Conservation (phyloP, 2,797 vertebrate species). For the Calcarius lapponicus region DNA sequence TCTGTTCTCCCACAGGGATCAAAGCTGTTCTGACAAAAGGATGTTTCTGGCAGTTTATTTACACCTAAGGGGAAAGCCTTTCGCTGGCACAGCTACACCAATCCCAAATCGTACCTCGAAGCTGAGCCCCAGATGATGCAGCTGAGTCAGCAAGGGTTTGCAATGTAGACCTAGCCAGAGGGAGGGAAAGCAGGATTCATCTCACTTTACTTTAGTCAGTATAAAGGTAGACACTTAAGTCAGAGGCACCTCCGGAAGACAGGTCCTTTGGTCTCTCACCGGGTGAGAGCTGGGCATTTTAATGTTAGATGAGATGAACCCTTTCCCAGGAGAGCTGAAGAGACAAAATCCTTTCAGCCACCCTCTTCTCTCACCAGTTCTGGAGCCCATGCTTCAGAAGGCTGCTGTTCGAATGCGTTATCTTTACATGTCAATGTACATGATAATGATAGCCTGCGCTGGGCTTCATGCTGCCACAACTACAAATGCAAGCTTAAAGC, state of each 20-base stretch:
- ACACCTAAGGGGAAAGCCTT: neutral
- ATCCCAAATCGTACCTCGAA: neutral
- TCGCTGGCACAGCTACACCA: neutral
- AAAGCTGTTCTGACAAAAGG: neutral
- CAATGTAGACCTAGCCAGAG: constrained; percentile 2
- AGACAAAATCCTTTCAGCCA: neutral
- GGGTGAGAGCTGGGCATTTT: neutral
- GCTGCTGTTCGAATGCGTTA: constrained; percentile 14
- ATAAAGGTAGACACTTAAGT: neutral
- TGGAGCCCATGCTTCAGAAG: constrained; percentile 40
- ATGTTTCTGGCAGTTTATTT: neutral
- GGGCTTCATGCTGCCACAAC: constrained; percentile 68
- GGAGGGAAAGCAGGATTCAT: neutral
- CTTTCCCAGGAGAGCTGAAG: constrained; percentile 4
- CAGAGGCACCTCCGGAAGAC: constrained; percentile 26
- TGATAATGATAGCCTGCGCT: constrained; percentile 54
- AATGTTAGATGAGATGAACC: constrained; percentile 17
- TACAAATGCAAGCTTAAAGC: constrained; percentile 61
- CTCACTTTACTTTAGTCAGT: constrained; percentile 13
- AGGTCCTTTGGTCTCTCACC: neutral
- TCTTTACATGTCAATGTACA: constrained; percentile 36
- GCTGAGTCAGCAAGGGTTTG: constrained; percentile 3
- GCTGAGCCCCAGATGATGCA: neutral
- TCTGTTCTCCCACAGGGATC: neutral
- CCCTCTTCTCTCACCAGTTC: neutral